Base-by-base conservation (phyloP, 2,888 invertebrate species). In the Criorhina ranunculi region DNA sequence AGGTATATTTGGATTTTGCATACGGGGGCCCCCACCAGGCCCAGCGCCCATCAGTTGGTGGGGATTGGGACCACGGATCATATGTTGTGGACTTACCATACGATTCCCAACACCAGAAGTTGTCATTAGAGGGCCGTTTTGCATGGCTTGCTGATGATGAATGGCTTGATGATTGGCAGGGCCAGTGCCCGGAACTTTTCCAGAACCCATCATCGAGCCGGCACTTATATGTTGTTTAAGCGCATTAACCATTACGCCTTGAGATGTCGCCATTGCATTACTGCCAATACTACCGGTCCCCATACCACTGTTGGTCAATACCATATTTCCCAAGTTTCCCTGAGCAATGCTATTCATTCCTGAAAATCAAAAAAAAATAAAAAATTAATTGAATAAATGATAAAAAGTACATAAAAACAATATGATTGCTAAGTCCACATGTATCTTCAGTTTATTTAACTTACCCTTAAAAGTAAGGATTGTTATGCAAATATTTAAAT, bases 301-400 rank as follows among this genome's bases (percentile, higher is more conserved):
- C 93, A 95, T 94, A 89, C 93, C 94, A 89, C 94, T 95, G 89
- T 96, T 96, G 24, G 96, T 96, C 93, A 96, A 96, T 88, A 96
- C 96, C 95, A 96, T 95, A 89, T 95, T 95, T 55, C 93, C 93
- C 67, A 93, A 91, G 86, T 94, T 94, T 55, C 94, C 93, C 89
- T 91, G 89, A 1, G 91, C 90, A 83, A 91, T 91, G 91, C 95
- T 95, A 88, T 95, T 95, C 94, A 95, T 95, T 87, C 95, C 95
- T 93, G 92, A 2, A 81, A 83, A 82, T 88, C 88, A 17, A 24
- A 51, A 17, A 49, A 15, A 44, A 66, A 42, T 57, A 29, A 49
- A 24, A 46, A 24, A 3, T 37, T 46, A 46, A 31, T 76, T 46
- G 5, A 2, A 42, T 35, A 37, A 19, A 51, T n/a, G n/a, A n/a